Evolutionary conservation across 1,140 invertebrate genomes (phyloP), one percentile per base, ranked within the genome.

Genomic region (Leptoteleia sp.): DNA sequence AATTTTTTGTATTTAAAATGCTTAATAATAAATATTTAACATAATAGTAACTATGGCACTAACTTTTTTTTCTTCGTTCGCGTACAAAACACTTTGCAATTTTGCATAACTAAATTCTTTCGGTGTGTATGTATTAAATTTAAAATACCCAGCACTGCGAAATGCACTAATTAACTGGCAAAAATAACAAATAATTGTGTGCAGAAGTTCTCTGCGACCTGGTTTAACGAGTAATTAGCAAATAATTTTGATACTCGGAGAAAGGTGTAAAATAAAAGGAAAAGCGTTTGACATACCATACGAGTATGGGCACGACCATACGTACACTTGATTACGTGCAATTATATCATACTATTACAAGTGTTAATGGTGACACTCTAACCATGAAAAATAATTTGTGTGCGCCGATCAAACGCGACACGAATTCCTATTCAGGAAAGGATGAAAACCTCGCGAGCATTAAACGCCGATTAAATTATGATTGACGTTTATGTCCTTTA

Each of bases 311-410:
- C 29, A 73, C 57, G 50, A 40, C 35, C 29, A 48, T 64, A 40
- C 40, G 13, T 13, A 72, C 22, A 22, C 52, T 33, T 19, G 52
- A 48, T 75, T 75, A 75, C 61, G 43, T 59, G 31, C 50, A 47
- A 75, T 75, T 65, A 75, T 72, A 65, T 65, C 52, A 75, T 37
- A 22, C 52, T 73, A n/a, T 59, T 75, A 67, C 59, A 65, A 65
- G 52, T 64, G 42, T 64, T 48, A 64, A 73, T 50, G 48, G 48
- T 57, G 70, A 73, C 70, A 73, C 40, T 57, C 48, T 73, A 73
- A 65, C 70, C 70, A 73, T 73, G 50, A 65, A 73, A 57, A 61
- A 50, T 50, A 59, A 70, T 59, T 70, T 59, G 65, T 50, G 38
- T 27, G 2, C 17, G n/a, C n/a, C n/a, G n/a, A n/a, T n/a, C n/a